A percentile compares a stretch with the other conserved stretches of the same genome.
Evolutionary conservation across 2,113 vertebrate species (phyloP).

Genomic region (Tichodroma muraria): DNA sequence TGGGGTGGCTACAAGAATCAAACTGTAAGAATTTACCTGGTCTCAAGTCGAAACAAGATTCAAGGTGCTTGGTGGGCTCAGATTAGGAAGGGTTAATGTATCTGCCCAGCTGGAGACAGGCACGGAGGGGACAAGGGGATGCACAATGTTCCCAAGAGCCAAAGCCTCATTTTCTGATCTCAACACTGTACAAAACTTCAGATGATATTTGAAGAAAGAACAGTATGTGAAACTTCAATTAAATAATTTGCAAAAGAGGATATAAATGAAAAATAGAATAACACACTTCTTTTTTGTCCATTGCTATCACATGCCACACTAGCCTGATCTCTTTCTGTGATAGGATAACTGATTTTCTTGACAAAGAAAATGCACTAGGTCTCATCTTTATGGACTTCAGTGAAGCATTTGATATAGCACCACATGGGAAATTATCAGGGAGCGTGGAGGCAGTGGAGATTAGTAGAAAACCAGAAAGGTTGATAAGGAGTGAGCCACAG

Average conservation of each 20-base stretch:
- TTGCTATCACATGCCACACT: accelerated
- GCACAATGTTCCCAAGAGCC: not conserved
- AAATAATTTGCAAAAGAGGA: not conserved
- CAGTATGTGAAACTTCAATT: not conserved
- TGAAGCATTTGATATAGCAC: not conserved
- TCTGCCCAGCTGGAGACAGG: not conserved
- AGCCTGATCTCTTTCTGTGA: not conserved
- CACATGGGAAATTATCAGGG: slow-evolving; percentile 36
- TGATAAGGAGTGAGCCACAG: not conserved
- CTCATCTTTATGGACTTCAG: slow-evolving; percentile 14
- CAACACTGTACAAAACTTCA: not conserved
- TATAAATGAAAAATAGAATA: not conserved
- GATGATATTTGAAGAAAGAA: not conserved
- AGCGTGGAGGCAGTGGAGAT: not conserved
- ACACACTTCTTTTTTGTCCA: not conserved
- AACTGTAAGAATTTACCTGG: not conserved
- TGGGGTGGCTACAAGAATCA: accelerated
- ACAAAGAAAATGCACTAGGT: not conserved
- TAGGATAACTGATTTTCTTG: not conserved
- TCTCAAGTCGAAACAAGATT: not conserved
- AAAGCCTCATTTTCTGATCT: not conserved
- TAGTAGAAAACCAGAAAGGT: not conserved
- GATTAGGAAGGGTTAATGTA: not conserved
- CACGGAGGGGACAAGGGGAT: not conserved
- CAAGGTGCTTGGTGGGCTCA: not conserved